Conservation (phyloP, 1,140 invertebrate genomes). For the Euborellia annulipes region DNA sequence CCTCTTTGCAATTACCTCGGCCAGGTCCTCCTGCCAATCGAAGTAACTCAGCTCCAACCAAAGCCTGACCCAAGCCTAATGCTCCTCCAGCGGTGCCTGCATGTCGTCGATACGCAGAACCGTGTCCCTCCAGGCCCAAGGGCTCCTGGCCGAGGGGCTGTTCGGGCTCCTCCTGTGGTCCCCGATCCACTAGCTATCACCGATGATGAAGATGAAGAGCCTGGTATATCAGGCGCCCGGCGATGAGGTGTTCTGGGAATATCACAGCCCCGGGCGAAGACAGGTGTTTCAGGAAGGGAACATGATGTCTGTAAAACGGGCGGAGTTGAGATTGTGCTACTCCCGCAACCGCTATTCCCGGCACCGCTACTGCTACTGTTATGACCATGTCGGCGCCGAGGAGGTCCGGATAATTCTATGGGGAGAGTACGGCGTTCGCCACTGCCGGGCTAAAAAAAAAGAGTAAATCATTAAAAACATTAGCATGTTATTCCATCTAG, state of each 20-base stretch:
- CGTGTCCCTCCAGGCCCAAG: background rate
- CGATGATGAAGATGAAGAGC: slow-evolving; percentile 6
- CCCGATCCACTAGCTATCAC: slow-evolving; percentile 2
- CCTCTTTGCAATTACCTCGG: too few relatives aligned
- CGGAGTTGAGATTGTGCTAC: too few relatives aligned
- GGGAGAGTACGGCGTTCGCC: slow-evolving; percentile 52
- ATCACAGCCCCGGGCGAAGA: slow-evolving; percentile 60
- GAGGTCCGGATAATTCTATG: slow-evolving; percentile 40
- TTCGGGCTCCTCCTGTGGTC: background rate
- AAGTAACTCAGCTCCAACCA: slow-evolving; percentile 57
- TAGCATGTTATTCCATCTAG: too few relatives aligned
- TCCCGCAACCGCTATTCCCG: too few relatives aligned
- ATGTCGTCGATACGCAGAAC: too few relatives aligned
- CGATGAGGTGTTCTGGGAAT: slow-evolving; percentile 51
- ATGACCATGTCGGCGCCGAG: slow-evolving; percentile 19
- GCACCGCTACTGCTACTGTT: too few relatives aligned
- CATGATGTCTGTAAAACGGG: slow-evolving; percentile 54
- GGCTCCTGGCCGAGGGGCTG: background rate
- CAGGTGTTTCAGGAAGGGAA: slow-evolving; percentile 65
- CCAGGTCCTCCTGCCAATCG: slow-evolving; percentile 59
- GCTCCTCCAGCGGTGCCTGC: too few relatives aligned
- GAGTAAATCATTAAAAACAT: background rate
- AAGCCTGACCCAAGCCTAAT: slow-evolving; percentile 40
- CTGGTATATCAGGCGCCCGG: slow-evolving; percentile 17
- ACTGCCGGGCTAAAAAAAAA: background rate